Percentiles rank a stretch among this genome's conserved stretches.
These are phyloP conservation scores for Dryocosmus kuriphilus DNA, from an alignment of 2,888 invertebrate genomes.

Conservation along the genomic window DNA sequence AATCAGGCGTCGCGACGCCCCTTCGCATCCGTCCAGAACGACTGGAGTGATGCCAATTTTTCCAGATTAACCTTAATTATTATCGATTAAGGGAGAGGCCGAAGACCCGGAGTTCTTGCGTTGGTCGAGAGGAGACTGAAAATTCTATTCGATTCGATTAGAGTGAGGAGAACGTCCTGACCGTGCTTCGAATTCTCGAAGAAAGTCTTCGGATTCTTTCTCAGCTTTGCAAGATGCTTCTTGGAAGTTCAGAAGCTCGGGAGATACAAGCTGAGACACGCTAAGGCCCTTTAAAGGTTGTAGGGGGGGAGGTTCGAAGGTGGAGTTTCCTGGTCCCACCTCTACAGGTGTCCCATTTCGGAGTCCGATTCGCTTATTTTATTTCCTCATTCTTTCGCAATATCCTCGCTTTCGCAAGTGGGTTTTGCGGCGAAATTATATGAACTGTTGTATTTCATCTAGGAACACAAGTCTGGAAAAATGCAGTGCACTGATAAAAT, in stretches of 20 bases:
- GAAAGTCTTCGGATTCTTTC: constrained; percentile 34
- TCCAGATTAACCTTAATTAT: constrained; percentile 64
- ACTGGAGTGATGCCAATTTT: constrained; percentile 46
- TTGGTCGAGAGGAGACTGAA: constrained; percentile 59
- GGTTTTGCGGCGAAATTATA: constrained; percentile 19
- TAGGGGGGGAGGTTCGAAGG: neutral
- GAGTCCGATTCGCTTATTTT: constrained; percentile 33
- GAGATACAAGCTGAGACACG: constrained; percentile 32
- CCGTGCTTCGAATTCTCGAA: constrained; percentile 66
- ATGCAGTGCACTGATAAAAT: constrained; percentile 16
- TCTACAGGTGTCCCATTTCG: constrained; percentile 36
- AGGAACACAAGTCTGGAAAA: constrained; percentile 1
- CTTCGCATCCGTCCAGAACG: neutral
- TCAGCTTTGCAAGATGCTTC: constrained; percentile 25
- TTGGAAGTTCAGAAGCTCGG: constrained; percentile 6
- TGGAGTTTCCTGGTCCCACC: constrained; percentile 23
- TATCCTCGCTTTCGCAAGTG: constrained; percentile 35
- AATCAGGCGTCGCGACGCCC: constrained; percentile 14
- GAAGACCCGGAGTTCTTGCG: constrained; percentile 10
- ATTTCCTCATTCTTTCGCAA: constrained; percentile 37
- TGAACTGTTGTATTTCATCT: constrained; percentile 31
- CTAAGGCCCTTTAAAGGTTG: constrained; percentile 19
- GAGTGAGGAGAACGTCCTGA: constrained; percentile 58
- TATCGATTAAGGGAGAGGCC: constrained; percentile 54
- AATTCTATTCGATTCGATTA: constrained; percentile 72